phyloP scores from a whole-genome alignment of 2,797 vertebrate genomes.

The Glyptemys insculpta region DNA sequence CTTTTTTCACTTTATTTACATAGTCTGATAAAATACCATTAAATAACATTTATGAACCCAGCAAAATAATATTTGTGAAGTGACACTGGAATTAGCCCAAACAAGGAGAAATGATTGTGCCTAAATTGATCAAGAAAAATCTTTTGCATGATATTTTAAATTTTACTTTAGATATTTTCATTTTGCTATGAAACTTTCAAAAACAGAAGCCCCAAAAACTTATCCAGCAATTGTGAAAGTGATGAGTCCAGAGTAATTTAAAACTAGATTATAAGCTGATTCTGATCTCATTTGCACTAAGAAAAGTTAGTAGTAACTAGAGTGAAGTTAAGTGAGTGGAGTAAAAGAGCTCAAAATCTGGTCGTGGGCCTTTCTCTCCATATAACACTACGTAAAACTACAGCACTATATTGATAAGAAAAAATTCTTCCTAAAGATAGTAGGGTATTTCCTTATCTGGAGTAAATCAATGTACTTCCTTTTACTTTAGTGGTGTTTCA shows the following conservation, averaged over 20 bases:
- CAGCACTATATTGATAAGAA: neutral
- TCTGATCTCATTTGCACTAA: neutral
- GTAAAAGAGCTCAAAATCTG: neutral
- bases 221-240: too few relatives aligned
- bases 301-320: neutral
- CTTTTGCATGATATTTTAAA: too few relatives aligned
- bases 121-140: too few relatives aligned
- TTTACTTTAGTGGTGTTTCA: neutral
- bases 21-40: too few relatives aligned
- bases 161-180: too few relatives aligned
- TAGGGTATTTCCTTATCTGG: neutral
- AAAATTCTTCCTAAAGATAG: neutral
- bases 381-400: neutral
- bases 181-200: too few relatives aligned
- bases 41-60: too few relatives aligned
- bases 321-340: neutral
- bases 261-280: neutral
- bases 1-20: too few relatives aligned
- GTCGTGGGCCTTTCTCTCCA: neutral
- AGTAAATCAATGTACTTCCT: accelerated
- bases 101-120: too few relatives aligned
- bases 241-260: neutral
- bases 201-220: too few relatives aligned
- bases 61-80: too few relatives aligned
- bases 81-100: too few relatives aligned